Base-by-base conservation (phyloP, 1,140 invertebrate species). In the Drosophila sulfurigaster region DNA sequence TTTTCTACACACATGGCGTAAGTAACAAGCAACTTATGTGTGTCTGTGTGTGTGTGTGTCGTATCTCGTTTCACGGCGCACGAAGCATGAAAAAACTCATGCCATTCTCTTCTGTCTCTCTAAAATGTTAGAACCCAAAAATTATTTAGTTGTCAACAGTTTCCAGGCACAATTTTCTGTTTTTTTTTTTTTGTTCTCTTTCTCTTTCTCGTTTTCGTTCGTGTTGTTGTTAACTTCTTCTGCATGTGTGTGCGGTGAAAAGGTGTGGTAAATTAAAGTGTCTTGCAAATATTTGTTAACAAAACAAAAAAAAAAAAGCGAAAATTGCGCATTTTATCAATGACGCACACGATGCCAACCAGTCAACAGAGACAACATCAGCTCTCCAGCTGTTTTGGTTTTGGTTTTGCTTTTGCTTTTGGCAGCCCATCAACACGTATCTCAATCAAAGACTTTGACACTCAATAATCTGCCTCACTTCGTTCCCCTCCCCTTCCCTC, bases 61-160 rank as follows among this genome's bases (percentile, higher is more conserved):
- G 80, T 73, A 79, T 86, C 82, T 86, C 79, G 82, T 86, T 86
- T 87, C 82, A 86, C 68, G 75, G 82, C 75, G 75, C 64, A 76
- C 57, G 67, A 78, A 86, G 82, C 82, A 78, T 86, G 82, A 86
- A 82, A 25, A 82, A 76, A 32, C 67, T 66, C 78, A 48, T 75
- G 69, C 69, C 60, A 66, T 66, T 45, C 63, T 48, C 30, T 30
- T 48, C 30, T 30, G 25, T 82, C 5, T 11, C 28, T 15, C 30
- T 8, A 35, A 57, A 57, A 57, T 32, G 45, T 54, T 46, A 79
- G 15, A 49, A 45, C 35, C 41, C 20, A 38, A 70, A 72, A 60
- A 54, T 32, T 67, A 79, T 79, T 77, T 77, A 70, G 57, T 79
- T 86, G 75, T 74, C 73, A 76, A 78, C 78, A 80, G 70, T 78